Evolutionary conservation across 2,888 invertebrate genomes (phyloP), one percentile per base, ranked within the genome.

Genomic region (Melolontha melolontha): DNA sequence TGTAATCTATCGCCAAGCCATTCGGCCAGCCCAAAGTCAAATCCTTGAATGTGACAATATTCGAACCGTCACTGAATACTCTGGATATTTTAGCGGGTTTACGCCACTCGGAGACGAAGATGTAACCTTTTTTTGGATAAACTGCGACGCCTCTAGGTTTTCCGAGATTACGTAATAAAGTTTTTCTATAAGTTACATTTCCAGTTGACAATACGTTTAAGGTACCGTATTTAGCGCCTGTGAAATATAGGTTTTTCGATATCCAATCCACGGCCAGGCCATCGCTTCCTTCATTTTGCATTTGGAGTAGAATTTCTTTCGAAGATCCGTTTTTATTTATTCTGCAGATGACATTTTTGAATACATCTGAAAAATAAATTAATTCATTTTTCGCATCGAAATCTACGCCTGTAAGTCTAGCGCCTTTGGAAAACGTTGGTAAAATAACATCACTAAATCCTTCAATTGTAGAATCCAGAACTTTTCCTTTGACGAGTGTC

Each of bases 1-100:
- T 88, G 79, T 94, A 96, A 83, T 98, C 98, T 71, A 98, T 94
- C 1, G 96, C 94, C 4, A 98, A 84, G 0, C 98, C 98, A 81
- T 98, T 98, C 0, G 98, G 98, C 98, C 98, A 98, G 2, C 97
- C 97, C 0, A 98, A 86, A 0, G 96, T 94, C 0, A 96, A 90
- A 78, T 96, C 94, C 74, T 92, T 91, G 79, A 98, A 97, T 0
- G 96, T 93, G 2, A 93, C 85, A 14, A 96, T 85, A 73, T 93
- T 93, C 0, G 90, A 91, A 1, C 98, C 98, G 79, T 99, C 98
- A 0, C 95, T 90, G 75, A 92, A 91, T 0, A 96, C 95, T 74
- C 98, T 87, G 68, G 95, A 97, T 71, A 98, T 98, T 80, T 97
- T 97, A 0, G 98, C 97, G 0, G 97, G 97, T 2, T 97, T 88